A percentile compares a stretch with the other conserved stretches of the same genome.
Conservation (phyloP, 2,888 invertebrate species). For the Stegophylla sp. region DNA sequence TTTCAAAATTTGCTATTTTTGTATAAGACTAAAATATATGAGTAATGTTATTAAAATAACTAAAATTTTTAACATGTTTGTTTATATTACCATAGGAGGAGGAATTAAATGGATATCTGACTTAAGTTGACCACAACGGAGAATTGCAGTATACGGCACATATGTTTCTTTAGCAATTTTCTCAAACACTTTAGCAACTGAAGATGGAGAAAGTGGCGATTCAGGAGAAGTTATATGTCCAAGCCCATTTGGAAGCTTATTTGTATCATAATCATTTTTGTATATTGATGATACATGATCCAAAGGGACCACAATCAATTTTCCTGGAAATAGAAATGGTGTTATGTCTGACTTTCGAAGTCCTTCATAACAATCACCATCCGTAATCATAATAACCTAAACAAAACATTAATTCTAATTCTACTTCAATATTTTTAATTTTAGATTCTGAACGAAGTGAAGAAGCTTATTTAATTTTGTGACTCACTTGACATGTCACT, state of each 20-base stretch:
- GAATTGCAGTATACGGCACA: constrained; percentile 74
- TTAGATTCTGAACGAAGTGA: no score
- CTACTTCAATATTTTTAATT: background rate
- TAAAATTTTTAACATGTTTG: background rate
- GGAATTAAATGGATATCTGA: constrained; percentile 78
- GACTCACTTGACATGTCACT: constrained; percentile 78
- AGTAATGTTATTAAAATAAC: background rate
- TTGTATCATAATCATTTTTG: constrained; percentile 50
- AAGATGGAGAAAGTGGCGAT: constrained; percentile 66
- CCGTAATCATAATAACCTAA: constrained; percentile 76
- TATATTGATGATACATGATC: constrained; percentile 50
- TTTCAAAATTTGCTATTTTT: constrained; percentile 73
- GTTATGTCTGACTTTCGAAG: constrained; percentile 68
- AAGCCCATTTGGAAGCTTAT: constrained; percentile 71
- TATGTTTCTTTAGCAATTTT: constrained; percentile 77
- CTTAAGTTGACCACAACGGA: constrained; percentile 79
- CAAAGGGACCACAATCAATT: constrained; percentile 69
- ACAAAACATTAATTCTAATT: constrained; percentile 56
- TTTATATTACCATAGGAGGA: constrained; percentile 71
- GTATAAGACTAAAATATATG: constrained; percentile 67
- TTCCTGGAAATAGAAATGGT: constrained; percentile 81
- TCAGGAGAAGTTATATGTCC: constrained; percentile 72
- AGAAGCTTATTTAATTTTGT: no score
- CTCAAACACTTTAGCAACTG: constrained; percentile 68
- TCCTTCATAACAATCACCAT: constrained; percentile 67